Evolutionary conservation across 2,113 vertebrate genomes (phyloP).

Genomic region (Peucedramus taeniatus): DNA sequence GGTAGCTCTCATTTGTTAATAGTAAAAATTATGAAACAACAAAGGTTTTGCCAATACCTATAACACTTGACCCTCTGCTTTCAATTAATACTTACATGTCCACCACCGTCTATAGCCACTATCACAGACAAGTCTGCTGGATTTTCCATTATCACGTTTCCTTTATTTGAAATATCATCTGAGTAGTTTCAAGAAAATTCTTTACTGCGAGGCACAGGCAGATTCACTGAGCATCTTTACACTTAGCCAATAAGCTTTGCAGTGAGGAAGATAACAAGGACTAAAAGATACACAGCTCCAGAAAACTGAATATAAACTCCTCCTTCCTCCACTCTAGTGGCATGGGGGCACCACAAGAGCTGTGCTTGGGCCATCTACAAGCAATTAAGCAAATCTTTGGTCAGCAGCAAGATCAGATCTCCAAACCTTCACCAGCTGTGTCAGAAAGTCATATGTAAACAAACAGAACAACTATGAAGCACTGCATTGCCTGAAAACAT

Average conservation of each 20-base stretch:
- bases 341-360: neutral
- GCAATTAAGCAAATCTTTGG: neutral
- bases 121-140: neutral
- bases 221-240: neutral
- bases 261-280: neutral
- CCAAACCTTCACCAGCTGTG: neutral
- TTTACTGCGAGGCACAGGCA: accelerated
- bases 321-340: neutral
- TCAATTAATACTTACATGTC: neutral
- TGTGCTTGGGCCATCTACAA: neutral
- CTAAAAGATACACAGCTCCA: neutral
- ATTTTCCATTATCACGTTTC: neutral
- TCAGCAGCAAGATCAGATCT: neutral
- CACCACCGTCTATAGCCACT: accelerated
- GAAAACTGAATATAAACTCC: neutral
- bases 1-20: neutral
- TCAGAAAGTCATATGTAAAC: neutral
- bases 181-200: neutral
- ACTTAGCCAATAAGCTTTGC: neutral
- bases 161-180: neutral
- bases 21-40: neutral
- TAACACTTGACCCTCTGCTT: neutral
- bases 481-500: neutral
- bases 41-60: neutral
- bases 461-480: neutral